These are phyloP conservation scores for Aphaenogaster rudis DNA, from an alignment of 1,140 invertebrate genomes.

Conservation along the genomic window DNA sequence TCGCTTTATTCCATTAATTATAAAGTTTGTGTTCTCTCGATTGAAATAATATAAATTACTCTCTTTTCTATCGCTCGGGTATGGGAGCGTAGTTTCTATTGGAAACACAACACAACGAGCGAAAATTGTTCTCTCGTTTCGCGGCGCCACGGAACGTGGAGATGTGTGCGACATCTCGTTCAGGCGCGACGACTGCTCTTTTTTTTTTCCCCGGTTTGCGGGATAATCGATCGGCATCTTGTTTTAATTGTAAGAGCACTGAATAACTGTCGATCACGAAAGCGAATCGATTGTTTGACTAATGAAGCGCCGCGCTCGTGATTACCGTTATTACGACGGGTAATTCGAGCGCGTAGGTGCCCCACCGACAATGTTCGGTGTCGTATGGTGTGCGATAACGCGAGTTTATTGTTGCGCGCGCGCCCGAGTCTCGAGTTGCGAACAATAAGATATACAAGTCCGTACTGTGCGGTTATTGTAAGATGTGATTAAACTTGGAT, in stretches of 20 bases:
- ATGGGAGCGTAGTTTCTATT: not conserved
- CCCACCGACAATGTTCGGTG: conserved; percentile 15
- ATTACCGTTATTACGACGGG: conserved; percentile 51
- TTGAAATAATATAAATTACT: conserved; percentile 9
- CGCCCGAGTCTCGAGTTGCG: conserved; percentile 22
- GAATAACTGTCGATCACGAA: conserved; percentile 15
- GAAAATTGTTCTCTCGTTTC: not conserved
- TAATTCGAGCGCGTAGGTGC: conserved; percentile 38
- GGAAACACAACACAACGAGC: not conserved
- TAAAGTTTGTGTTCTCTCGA: not conserved
- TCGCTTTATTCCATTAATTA: not conserved
- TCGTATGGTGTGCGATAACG: conserved; percentile 39
- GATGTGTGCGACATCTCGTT: not conserved
- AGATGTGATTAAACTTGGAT: conserved; percentile 50
- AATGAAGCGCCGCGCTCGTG: conserved; percentile 33
- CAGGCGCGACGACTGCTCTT: not conserved
- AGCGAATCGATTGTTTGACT: conserved; percentile 39
- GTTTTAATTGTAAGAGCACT: conserved; percentile 5
- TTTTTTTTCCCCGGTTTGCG: not conserved
- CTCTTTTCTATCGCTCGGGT: not conserved
- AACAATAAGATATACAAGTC: conserved; percentile 28
- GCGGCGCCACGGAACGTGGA: not conserved
- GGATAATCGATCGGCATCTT: not conserved
- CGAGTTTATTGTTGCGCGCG: conserved; percentile 35
- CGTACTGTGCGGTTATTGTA: conserved; percentile 7